A percentile compares a stretch with the other conserved stretches of the same genome.
Evolutionary conservation across 2,888 invertebrate genomes (phyloP).

Genomic region (Abrostola tripartita): DNA sequence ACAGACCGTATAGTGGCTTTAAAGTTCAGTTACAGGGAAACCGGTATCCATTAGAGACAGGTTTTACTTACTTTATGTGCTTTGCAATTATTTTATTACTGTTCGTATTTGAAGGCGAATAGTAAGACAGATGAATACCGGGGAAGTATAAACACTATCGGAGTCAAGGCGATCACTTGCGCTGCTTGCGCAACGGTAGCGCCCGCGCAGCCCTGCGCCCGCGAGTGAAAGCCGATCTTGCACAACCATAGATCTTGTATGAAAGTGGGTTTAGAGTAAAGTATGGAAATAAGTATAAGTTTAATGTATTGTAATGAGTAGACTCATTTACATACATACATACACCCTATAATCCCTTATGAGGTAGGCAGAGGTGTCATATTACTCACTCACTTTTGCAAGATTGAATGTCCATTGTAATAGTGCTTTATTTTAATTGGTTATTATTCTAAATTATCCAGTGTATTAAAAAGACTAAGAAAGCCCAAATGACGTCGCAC

Average conservation of each 20-base stretch:
- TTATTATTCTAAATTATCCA: no score
- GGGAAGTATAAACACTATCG: conserved; percentile 40
- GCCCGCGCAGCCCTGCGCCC: conserved; percentile 39
- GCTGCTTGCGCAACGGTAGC: conserved; percentile 45
- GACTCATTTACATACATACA: not conserved
- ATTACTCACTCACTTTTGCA: no score
- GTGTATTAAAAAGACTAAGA: no score
- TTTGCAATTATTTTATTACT: no score
- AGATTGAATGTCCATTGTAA: no score
- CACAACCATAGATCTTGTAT: conserved; percentile 48
- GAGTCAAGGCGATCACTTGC: conserved; percentile 53
- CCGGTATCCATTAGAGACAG: no score
- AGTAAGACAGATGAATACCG: conserved; percentile 13
- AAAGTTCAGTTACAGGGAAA: no score
- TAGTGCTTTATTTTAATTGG: no score
- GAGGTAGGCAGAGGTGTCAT: not conserved
- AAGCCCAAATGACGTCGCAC: no score
- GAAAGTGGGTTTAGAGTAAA: conserved; percentile 14
- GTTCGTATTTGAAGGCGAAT: not conserved
- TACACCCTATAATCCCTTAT: no score
- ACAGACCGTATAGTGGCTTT: no score
- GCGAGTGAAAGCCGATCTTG: conserved; percentile 60
- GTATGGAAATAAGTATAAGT: conserved; percentile 6
- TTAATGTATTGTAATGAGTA: not conserved
- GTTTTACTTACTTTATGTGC: no score